Base-by-base conservation (phyloP, 2,888 invertebrate genomes). In the Choristoneura rosaceana region DNA sequence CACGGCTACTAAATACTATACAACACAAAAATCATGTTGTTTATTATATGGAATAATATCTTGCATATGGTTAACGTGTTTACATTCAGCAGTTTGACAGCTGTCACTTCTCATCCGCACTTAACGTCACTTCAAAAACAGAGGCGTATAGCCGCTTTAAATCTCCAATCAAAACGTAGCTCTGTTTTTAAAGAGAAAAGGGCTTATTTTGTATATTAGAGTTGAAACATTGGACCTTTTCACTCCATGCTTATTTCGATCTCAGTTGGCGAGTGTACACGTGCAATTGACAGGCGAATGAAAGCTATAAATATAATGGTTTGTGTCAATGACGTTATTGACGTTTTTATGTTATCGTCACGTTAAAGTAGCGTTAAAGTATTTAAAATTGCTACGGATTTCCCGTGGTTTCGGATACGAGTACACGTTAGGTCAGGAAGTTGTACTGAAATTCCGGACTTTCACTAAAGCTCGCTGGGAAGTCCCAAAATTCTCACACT, bases 61-160 rank as follows among this genome's bases (percentile, higher is more conserved):
- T 25, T 9, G 12, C 55, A 52, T 52, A 55, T 55, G 55, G 55
- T 12, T 12, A 17, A 25, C 12, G 25, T 25, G 25, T 55, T 55
- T 55, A 55, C 25, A 12, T 55, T 12, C 12, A 10, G 5, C 25
- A 55, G 4, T 55, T 55, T 55, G 55, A 55, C 25, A 55, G 55
- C 55, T 55, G 55, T 55, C 52, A 55, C 25, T 55, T 55, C 25
- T 55, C 55, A 55, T 55, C 55, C 25, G 55, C 55, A 55, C 25
- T 55, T 55, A 55, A 55, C 25, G 25, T 4, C 10, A 25, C 25
- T 25, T 55, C 55, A 25, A 10, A 12, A 55, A 17, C 52, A 55
- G 8, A 25, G 4, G 17, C 25, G 12, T 17, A 15, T 55, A 55
- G 12, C 25, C 17, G 25, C 25, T 2, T 25, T 12, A 25, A 4